Base-by-base conservation (phyloP, 1,140 invertebrate genomes). In the Dryas iulia region DNA sequence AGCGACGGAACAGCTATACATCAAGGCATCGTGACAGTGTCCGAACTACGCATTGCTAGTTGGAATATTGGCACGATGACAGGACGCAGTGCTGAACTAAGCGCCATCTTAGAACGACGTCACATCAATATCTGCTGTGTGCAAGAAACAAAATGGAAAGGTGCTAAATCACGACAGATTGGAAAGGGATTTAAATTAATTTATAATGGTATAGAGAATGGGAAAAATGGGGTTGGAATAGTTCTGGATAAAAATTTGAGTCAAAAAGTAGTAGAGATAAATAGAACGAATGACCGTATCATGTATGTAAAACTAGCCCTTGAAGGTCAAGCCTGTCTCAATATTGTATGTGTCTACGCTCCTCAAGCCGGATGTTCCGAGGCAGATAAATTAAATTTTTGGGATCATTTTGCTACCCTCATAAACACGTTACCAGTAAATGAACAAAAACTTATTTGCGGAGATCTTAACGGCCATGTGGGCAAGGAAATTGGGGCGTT, bases 111-210 rank as follows among this genome's bases (percentile, higher is more conserved):
- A 21, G 6, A 62, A 18, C 35, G 54, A 26, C 28, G 59, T 6
- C 11, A 58, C 25, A 63, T 63, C n/a, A 58, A 62, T 52, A 58
- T 62, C 23, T 69, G 62, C 39, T 73, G 66, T 26, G n/a, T 72
- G 3, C 70, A 66, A 59, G 73, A 75, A 47, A 66, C 59, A 23
- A 64, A 63, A 31, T 75, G 69, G 73, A 69, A 67, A 47, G 69
- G 69, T 8, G 57, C 62, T 14, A 74, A 74, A 64, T 71, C 62
- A 4, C 56, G 35, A 59, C 18, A 71, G 12, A 65, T 74, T 3
- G 73, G 73, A 14, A 53, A 53, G 10, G 66, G 35, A 3, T 73
- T 52, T 47, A 47, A 73, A 35, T n/a, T 73, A 1, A 31, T 73
- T n/a, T 69, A 73, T 26, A 14, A 73, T 59, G 61, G 59, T 6